Percentiles rank a stretch among this genome's conserved stretches.
Conservation (phyloP, 2,797 vertebrate species). For the Leptoclinus maculatus region DNA sequence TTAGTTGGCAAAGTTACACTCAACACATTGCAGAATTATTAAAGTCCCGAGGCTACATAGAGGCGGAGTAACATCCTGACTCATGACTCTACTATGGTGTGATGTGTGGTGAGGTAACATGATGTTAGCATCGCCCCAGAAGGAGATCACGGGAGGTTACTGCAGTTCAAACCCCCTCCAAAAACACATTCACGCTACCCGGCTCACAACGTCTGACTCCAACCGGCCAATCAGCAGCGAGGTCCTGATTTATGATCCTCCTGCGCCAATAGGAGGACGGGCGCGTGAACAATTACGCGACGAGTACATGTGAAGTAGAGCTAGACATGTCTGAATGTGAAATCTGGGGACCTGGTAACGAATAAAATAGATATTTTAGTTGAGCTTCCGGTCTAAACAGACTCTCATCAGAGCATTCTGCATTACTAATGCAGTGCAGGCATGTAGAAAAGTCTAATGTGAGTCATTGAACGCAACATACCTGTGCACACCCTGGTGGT, state of each 20-base stretch:
- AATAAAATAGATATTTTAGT: not conserved
- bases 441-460: not conserved
- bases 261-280: constrained; percentile 68
- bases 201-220: constrained; percentile 74
- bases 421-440: not conserved
- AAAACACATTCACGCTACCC: constrained; percentile 17
- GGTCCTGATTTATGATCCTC: constrained; percentile 71
- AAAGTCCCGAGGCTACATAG: not conserved
- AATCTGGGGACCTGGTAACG: not conserved
- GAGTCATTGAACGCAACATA: not conserved
- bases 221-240: constrained; percentile 73
- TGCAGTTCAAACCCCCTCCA: constrained; percentile 69
- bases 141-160: constrained; percentile 69
- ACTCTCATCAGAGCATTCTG: not conserved
- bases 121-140: constrained; percentile 40
- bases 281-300: not conserved
- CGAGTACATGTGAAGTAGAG: not conserved
- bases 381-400: not conserved
- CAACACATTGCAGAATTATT: not conserved
- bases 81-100: constrained; percentile 48
- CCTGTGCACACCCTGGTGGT: not conserved
- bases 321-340: not conserved
- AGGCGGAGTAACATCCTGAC: constrained; percentile 15
- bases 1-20: not conserved
- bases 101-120: constrained; percentile 40